A percentile compares a stretch with the other conserved stretches of the same genome.
Evolutionary conservation across 64 coral and sea anemone genomes (phyloP).

Genomic region (Porites australiensis): DNA sequence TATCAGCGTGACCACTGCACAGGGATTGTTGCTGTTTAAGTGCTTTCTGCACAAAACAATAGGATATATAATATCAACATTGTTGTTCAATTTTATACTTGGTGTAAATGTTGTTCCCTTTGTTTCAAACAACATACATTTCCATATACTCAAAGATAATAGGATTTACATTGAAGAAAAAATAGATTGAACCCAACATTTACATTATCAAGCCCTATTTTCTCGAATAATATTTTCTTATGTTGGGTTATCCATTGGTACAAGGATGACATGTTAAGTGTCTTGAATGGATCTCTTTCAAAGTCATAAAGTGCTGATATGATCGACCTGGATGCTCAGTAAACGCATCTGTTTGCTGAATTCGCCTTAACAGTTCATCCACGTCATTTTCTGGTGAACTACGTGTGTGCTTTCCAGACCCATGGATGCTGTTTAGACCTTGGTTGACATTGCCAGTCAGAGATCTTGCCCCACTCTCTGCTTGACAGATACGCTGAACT

Average conservation of each 20-base stretch:
- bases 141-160: not conserved
- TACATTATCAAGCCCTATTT: not conserved
- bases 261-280: not conserved
- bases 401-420: constrained; percentile 23
- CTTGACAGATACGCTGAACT: not conserved
- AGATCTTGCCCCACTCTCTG: constrained; percentile 13
- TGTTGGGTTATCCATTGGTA: constrained; percentile 18
- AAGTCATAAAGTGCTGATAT: constrained; percentile 27
- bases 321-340: no score
- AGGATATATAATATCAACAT: no score
- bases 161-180: not conserved
- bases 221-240: constrained; percentile 6
- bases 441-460: constrained; percentile 1
- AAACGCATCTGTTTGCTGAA: constrained; percentile 12
- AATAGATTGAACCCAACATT: no score
- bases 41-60: no score
- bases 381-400: constrained; percentile 40
- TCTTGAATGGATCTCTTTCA: constrained; percentile 11
- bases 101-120: no score
- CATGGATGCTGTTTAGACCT: not conserved
- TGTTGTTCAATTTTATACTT: no score
- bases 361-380: constrained; percentile 23
- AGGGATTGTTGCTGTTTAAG: no score
- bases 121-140: no score
- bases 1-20: no score